Evolutionary conservation across 2,888 invertebrate genomes (phyloP), one percentile per base, ranked within the genome.

Genomic region (Erebia epiphron): DNA sequence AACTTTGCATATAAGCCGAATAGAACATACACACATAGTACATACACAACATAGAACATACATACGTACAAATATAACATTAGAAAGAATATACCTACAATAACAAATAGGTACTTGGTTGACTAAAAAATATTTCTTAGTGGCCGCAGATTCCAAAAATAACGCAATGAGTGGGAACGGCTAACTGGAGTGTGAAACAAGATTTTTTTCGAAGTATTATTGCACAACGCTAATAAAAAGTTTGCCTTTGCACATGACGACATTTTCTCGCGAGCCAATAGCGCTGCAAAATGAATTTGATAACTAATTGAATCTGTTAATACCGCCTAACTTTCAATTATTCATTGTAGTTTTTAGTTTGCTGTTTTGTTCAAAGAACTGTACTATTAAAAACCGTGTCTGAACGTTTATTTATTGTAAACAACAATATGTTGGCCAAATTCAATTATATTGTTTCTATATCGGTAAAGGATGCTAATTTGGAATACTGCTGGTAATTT

Each of bases 171-270:
- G 56, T 56, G 65, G 41, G 16, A 54, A 56, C 65, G 56, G 46
- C 41, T 56, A 66, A 41, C 56, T 66, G 56, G 56, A 66, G 65
- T 66, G 65, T 66, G 65, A 66, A 66, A 56, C 14, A 56, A 43
- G 56, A 66, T n/a, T n/a, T n/a, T n/a, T n/a, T n/a, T n/a, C n/a
- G n/a, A n/a, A n/a, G n/a, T n/a, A n/a, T n/a, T n/a, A n/a, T n/a
- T n/a, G n/a, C n/a, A n/a, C n/a, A n/a, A n/a, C n/a, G n/a, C 26
- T 58, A 58, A 35, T 35, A 58, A 58, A 58, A 56, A 26, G 52
- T 52, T 9, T n/a, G n/a, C 50, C 50, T 50, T 50, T 50, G n/a
- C n/a, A 8, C 2, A 50, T 1, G 50, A 50, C n/a, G 50, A 50
- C n/a, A 50, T 50, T 50, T 50, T 50, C 1, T 8, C 7, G 50